Base-by-base conservation (phyloP, 2,888 invertebrate genomes). In the Dolomedes plantarius region DNA sequence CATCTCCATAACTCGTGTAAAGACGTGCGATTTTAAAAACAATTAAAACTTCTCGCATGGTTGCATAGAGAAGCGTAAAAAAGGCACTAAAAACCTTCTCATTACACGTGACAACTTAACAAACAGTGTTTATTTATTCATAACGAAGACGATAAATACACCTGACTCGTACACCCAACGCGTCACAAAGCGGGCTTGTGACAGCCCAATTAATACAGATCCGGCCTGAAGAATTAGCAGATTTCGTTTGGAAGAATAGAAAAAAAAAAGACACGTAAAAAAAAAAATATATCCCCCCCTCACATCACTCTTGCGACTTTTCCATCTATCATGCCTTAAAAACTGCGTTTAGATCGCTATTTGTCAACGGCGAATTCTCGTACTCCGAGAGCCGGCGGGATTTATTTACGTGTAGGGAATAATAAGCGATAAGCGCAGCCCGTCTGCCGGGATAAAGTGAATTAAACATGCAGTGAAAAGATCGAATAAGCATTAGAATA, bases 261-360 rank as follows among this genome's bases (percentile, higher is more conserved):
- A n/a, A n/a, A 6, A 36, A 36, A 36, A 36, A 9, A 36, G 9
- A 16, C 2, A 46, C 46, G 56, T 11, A 23, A 23, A 9, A 46
- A 46, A 11, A 46, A 9, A 13, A 56, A 56, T 16, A 2, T 11
- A 56, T 56, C 2, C 23, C 5, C 56, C 23, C 3, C 23, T 11
- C 11, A 23, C 23, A 23, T 2, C 46, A 46, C 41, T 6, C 64
- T n/a, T 1, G 64, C n/a, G 32, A 32, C 32, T 16, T 67, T 27
- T 56, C 50, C 36, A 79, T 79, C 50, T 74, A 79, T 86, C 74
- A 86, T 74, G 73, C 0, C 68, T 78, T 23, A 71, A 62, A 69
- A 65, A 74, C 69, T 64, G 69, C 85, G 32, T 78, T 78, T 78
- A 67, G 68, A 85, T 46, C 41, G 41, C 79, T 50, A 86, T 86